Percentiles rank a stretch among this genome's conserved stretches.
Conservation (phyloP, 2,888 invertebrate genomes). For the Creontiades dilutus region DNA sequence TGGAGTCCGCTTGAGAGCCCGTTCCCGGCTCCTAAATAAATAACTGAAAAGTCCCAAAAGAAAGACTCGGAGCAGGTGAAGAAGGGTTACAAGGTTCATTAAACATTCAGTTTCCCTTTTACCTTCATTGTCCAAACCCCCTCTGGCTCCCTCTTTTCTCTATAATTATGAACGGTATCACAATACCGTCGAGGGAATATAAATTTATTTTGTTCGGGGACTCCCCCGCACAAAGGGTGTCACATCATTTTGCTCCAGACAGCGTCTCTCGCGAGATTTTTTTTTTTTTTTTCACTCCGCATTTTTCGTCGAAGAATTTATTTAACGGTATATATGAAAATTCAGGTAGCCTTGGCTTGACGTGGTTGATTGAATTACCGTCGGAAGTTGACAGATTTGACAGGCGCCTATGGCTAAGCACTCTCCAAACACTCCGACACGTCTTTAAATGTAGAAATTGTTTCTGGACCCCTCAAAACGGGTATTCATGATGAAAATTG, state of each 20-base stretch:
- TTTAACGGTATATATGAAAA: neutral
- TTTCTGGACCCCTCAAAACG: too few relatives aligned
- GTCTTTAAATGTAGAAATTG: too few relatives aligned
- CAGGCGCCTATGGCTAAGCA: too few relatives aligned
- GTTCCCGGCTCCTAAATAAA: conserved; percentile 59
- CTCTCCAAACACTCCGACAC: too few relatives aligned
- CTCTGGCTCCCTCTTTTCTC: conserved; percentile 26
- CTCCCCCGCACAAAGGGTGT: neutral
- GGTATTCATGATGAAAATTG: too few relatives aligned
- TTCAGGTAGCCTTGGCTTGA: neutral
- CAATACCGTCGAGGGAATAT: conserved; percentile 44
- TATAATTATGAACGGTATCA: conserved; percentile 49
- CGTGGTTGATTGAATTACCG: neutral
- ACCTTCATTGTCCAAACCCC: conserved; percentile 62
- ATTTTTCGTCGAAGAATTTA: neutral
- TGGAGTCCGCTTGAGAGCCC: conserved; percentile 44
- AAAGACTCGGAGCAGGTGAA: conserved; percentile 18
- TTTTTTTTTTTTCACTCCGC: neutral
- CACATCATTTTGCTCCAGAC: conserved; percentile 1
- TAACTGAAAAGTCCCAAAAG: conserved; percentile 53
- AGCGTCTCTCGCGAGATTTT: neutral
- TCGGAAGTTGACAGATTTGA: too few relatives aligned
- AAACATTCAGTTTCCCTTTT: conserved; percentile 64
- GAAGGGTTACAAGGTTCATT: conserved; percentile 62
- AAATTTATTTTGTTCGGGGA: conserved; percentile 17